A percentile compares a stretch with the other conserved stretches of the same genome.
These are phyloP conservation scores for Acanthosoma haemorrhoidale DNA, from an alignment of 2,888 invertebrate species.

Conservation along the genomic window DNA sequence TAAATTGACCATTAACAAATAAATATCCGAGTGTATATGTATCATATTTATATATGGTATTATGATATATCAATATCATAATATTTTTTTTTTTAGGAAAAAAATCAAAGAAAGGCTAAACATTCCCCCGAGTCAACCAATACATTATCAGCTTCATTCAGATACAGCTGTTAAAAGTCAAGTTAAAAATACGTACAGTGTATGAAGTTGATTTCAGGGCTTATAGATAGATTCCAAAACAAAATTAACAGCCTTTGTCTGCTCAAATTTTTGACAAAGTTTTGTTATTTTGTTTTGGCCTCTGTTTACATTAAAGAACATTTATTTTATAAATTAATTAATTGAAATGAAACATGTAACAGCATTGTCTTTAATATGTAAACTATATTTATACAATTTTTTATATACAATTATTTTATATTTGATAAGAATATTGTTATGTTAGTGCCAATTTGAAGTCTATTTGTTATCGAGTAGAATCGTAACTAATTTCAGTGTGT, in stretches of 20 bases:
- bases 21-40: too few species aligned
- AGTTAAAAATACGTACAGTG: constrained; percentile 69
- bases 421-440: constrained; percentile 13
- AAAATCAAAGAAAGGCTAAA: constrained; percentile 81
- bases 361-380: not conserved
- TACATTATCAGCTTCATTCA: constrained; percentile 76
- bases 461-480: constrained; percentile 4
- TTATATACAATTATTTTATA: constrained; percentile 4
- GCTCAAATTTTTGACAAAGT: not conserved
- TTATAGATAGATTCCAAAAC: not conserved
- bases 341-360: not conserved
- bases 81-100: constrained; percentile 49
- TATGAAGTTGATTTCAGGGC: constrained; percentile 49
- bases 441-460: not conserved
- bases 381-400: constrained; percentile 12
- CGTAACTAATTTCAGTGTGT: not conserved
- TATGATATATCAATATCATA: too few species aligned
- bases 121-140: constrained; percentile 58
- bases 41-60: too few species aligned
- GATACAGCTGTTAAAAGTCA: constrained; percentile 76
- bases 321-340: constrained; percentile 2
- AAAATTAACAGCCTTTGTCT: not conserved
- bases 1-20: too few species aligned
- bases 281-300: not conserved
- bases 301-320: constrained; percentile 1